Conservation (phyloP, 2,797 vertebrate species). For the Typhlichthys subterraneus region DNA sequence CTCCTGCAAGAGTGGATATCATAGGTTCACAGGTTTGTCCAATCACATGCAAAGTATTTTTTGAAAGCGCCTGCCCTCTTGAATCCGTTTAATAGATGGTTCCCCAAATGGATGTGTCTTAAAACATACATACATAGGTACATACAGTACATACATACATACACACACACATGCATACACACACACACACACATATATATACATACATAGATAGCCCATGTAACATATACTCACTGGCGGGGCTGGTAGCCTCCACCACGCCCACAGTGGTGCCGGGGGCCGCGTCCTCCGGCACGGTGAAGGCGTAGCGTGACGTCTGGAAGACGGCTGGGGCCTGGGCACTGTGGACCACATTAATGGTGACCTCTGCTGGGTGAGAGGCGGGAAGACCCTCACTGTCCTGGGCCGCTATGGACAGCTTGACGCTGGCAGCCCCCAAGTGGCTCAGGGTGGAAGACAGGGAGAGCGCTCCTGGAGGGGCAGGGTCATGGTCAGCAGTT, state of each 20-base stretch:
- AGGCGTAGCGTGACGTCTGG: constrained; percentile 83
- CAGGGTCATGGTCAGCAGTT: background rate
- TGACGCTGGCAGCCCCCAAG: constrained; percentile 71
- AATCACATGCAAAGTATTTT: no score
- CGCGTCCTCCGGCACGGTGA: constrained; percentile 82
- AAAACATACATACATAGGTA: no score
- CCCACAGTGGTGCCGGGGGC: constrained; percentile 80
- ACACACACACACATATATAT: no score
- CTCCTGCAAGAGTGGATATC: no score
- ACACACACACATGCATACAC: no score
- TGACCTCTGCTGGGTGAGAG: constrained; percentile 78
- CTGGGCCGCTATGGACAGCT: constrained; percentile 78
- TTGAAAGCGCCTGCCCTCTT: no score
- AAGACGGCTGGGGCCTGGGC: constrained; percentile 81
- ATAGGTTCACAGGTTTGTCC: no score
- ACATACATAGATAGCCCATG: no score
- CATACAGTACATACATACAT: no score
- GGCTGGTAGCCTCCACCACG: constrained; percentile 77
- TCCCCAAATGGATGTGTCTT: no score
- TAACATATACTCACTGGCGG: constrained; percentile 76
- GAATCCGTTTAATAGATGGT: no score
- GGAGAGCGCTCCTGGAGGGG: constrained; percentile 81
- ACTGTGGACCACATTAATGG: constrained; percentile 80
- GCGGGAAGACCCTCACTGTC: constrained; percentile 84
- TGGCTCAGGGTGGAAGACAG: constrained; percentile 81